Evolutionary conservation across 2,888 invertebrate genomes (phyloP).

Genomic region (Abrostola tripartita): DNA sequence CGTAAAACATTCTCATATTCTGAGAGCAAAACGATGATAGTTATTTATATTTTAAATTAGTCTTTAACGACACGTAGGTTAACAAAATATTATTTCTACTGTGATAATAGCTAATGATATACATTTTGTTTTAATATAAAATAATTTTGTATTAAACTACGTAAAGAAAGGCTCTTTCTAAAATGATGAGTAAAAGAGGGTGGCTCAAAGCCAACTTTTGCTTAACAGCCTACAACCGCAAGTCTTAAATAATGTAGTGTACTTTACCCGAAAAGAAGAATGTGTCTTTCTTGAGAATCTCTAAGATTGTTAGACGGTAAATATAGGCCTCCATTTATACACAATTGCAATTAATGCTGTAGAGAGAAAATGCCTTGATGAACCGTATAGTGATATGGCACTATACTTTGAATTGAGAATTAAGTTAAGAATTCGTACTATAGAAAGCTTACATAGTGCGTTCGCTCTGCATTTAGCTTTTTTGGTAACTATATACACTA

Average conservation of each 20-base stretch:
- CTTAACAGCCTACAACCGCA: conserved; percentile 11
- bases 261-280: neutral
- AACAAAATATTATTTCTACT: no score
- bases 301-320: neutral
- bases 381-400: neutral
- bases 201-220: conserved; percentile 20
- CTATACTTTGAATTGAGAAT: no score
- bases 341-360: neutral
- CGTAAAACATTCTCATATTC: no score
- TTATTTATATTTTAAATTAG: no score
- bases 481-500: neutral
- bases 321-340: neutral
- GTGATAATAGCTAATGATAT: neutral
- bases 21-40: no score
- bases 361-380: neutral
- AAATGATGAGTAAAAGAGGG: conserved; percentile 20
- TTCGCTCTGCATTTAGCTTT: no score
- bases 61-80: no score
- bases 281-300: neutral
- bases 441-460: neutral
- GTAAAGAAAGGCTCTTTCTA: conserved; percentile 13
- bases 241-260: conserved; percentile 5
- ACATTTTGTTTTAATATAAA: neutral
- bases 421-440: neutral
- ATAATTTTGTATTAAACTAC: neutral